Evolutionary conservation across 2,113 vertebrate species (phyloP), one percentile per base, ranked within the genome.

Genomic region (Cariama cristata): DNA sequence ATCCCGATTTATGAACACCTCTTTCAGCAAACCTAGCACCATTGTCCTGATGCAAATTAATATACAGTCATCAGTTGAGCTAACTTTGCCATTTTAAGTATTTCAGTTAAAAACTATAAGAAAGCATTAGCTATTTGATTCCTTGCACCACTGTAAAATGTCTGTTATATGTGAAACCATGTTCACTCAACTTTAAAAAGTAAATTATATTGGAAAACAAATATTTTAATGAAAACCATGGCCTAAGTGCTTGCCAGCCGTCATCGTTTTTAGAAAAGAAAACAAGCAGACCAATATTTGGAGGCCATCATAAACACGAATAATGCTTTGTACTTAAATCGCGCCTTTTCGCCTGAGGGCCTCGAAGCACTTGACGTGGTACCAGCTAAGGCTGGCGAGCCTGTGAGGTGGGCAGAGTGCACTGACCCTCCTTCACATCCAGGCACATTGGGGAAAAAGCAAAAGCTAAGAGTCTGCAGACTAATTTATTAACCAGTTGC

Each of bases 201-300:
- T 76, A 86, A 97, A 97, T 97, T 97, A 94, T 98, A 94, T 96
- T 97, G 97, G 96, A 96, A 98, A 97, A 93, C 92, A 97, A 96
- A 91, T 91, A 79, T 95, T 98, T 84, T 97, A 88, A 96, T 95
- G 75, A 88, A 95, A 92, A 94, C 38, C 9, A 1, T 59, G 89
- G 86, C 79, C 59, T 5, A 82, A 64, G 73, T 68, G 68, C 74
- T 95, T 96, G 93, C 77, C 53, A 45, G 76, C n/a, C 30, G 38
- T 60, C 47, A 62, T 38, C 12, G 0, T 59, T 74, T n/a, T 92
- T 73, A 62, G 50, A 52, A 79, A 86, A 89, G 86, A 53, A 76
- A 83, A 16, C 32, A 58, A 86, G 56, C 63, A 58, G 64, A 88
- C 38, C 79, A 27, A 62, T 72, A 27, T 91, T 96, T 7, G 35